Base-by-base conservation (phyloP, 2,797 vertebrate genomes). In the Nannoperca australis region DNA sequence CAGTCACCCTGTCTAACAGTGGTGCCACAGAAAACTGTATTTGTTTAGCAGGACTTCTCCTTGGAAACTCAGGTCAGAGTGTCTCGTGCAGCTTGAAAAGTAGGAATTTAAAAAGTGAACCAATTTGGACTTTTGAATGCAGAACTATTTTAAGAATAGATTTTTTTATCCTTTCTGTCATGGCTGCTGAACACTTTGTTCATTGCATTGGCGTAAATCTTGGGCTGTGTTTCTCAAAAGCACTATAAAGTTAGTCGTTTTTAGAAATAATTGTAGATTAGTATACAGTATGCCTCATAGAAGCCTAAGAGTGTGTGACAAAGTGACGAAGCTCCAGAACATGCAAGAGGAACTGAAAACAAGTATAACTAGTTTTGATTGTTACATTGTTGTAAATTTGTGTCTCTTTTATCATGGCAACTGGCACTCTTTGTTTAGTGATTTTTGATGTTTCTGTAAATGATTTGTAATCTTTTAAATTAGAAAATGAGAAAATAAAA, bases 1-100 rank as follows among this genome's bases (percentile, higher is more conserved):
- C 59, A 71, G 86, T 84, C 83, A 1, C 51, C 62, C 69, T 70
- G 87, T 89, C 86, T 70, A 53, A 86, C 42, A 17, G 56, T 18
- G 15, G 63, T 79, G 89, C 89, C 85, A 79, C 61, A 38, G 32
- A 50, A 44, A 56, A 24, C 72, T 30, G 6, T 18, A 30, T 93
- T 90, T 89, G 85, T 90, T 85, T 86, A 76, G 86, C 56, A 38
- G 53, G 38, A 55, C 72, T 82, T 90, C 72, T 87, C 85, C 80
- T 58, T 85, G 85, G 91, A 86, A 91, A 89, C 88, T 15, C 45
- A 24, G 68, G 78, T 77, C 81, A 53, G 27, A 51, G 38, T 1
- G 65, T 65, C 69, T 79, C 2, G 0, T 71, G 87, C 64, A 60
- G 73, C 76, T 66, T 61, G 50, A 86, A 83, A 71, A 85, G 32